A percentile compares a stretch with the other conserved stretches of the same genome.
Conservation (phyloP, 2,888 invertebrate species). For the Chymomyza procnemis region DNA sequence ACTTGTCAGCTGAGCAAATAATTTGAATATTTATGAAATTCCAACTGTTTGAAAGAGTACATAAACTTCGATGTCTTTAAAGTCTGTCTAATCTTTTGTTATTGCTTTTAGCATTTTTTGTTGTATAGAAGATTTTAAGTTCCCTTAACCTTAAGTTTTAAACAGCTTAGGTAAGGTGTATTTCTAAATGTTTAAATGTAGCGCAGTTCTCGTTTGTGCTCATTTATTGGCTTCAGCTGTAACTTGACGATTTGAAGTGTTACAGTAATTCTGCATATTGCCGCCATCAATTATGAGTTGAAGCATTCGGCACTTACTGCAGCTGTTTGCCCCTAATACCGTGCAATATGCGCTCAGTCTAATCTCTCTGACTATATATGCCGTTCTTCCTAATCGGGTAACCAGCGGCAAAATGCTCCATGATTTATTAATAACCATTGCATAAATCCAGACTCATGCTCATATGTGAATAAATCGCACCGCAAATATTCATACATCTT, state of each 20-base stretch:
- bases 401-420: constrained; percentile 41
- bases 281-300: not conserved
- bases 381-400: not conserved
- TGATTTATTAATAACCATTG: constrained; percentile 60
- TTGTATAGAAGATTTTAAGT: not conserved
- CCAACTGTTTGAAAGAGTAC: not conserved
- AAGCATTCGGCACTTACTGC: not conserved
- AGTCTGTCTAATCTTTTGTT: not conserved
- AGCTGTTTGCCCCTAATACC: not conserved
- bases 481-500: constrained; percentile 1
- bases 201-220: not conserved
- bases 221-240: not conserved
- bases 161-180: not conserved
- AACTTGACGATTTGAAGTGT: not conserved
- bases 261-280: not conserved
- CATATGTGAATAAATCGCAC: not conserved
- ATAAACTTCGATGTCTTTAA: not conserved
- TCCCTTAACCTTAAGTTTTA: not conserved
- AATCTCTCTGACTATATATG: not conserved
- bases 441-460: constrained; percentile 13
- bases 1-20: too few relatives aligned
- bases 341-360: not conserved
- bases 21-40: too few relatives aligned
- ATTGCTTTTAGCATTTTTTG: not conserved
- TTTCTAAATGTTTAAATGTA: not conserved